phyloP scores from a whole-genome alignment of 2,113 vertebrate genomes.

The Myocastor coypus region DNA sequence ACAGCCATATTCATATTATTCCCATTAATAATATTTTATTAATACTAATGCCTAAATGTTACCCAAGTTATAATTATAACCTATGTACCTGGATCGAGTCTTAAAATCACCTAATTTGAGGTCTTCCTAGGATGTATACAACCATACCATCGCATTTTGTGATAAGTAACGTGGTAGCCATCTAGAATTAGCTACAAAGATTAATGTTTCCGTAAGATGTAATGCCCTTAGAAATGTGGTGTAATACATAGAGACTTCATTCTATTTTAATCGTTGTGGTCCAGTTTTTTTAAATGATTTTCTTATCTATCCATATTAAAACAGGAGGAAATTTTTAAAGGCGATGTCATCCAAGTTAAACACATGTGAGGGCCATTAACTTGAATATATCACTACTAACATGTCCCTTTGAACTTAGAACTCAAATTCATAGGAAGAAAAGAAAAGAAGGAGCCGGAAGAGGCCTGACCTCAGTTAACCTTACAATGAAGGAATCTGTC shows the following conservation, averaged over 20 bases:
- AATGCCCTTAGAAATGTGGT: conserved; percentile 50
- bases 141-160: not conserved
- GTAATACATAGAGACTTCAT: conserved; percentile 20
- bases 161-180: not conserved
- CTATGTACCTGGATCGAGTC: not conserved
- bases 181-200: not conserved
- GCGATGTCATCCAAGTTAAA: conserved; percentile 78
- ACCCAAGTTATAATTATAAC: not conserved
- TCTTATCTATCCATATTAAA: conserved; percentile 72
- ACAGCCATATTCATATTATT: not conserved
- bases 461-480: conserved; percentile 69
- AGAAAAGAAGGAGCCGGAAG: conserved; percentile 51
- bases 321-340: conserved; percentile 64
- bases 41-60: conserved; percentile 53
- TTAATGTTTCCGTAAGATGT: conserved; percentile 5
- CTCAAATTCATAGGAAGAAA: conserved; percentile 58
- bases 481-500: conserved; percentile 61
- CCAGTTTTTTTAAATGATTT: conserved; percentile 67
- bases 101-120: not conserved
- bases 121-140: not conserved
- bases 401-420: conserved; percentile 78
- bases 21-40: too few relatives aligned
- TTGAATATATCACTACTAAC: conserved; percentile 75
- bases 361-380: conserved; percentile 72
- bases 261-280: conserved; percentile 58